Evolutionary conservation across 2,113 vertebrate species (phyloP).

Genomic region (Helogale parvula): DNA sequence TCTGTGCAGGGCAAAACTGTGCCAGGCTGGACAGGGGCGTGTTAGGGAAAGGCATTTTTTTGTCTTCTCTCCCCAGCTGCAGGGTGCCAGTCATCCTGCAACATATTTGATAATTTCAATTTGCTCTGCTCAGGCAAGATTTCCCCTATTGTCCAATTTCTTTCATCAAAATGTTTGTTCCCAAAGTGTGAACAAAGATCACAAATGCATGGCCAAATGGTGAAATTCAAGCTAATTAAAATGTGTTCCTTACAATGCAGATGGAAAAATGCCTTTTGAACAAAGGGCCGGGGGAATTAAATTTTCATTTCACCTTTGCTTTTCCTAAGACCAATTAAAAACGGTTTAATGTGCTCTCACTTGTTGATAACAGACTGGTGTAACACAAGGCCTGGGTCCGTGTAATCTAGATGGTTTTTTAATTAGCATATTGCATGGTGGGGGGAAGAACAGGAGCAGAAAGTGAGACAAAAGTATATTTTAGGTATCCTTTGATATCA

Average conservation of each 20-base stretch:
- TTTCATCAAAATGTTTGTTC: constrained; percentile 85
- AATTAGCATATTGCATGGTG: background rate
- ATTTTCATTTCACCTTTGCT: constrained; percentile 73
- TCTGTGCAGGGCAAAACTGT: background rate
- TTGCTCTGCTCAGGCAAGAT: constrained; percentile 86
- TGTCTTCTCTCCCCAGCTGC: background rate
- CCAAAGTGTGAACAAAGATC: constrained; percentile 86
- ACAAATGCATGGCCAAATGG: constrained; percentile 83
- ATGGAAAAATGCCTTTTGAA: constrained; percentile 73
- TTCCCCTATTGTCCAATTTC: constrained; percentile 85
- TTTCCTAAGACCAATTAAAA: constrained; percentile 81
- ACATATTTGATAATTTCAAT: constrained; percentile 81
- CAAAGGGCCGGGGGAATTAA: constrained; percentile 76
- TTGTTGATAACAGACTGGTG: constrained; percentile 32
- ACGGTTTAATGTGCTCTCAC: constrained; percentile 67
- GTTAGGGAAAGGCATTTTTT: background rate
- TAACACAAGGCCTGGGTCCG: background rate
- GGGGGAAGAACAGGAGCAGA: background rate
- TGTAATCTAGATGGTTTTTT: constrained; percentile 15
- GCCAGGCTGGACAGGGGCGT: background rate
- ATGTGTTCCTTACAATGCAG: constrained; percentile 79
- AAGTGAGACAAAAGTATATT: background rate
- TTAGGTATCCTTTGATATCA: background rate
- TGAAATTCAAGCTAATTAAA: constrained; percentile 85
- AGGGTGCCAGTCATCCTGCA: constrained; percentile 58